Conservation (phyloP, 2,888 invertebrate species). For the Troides helena region DNA sequence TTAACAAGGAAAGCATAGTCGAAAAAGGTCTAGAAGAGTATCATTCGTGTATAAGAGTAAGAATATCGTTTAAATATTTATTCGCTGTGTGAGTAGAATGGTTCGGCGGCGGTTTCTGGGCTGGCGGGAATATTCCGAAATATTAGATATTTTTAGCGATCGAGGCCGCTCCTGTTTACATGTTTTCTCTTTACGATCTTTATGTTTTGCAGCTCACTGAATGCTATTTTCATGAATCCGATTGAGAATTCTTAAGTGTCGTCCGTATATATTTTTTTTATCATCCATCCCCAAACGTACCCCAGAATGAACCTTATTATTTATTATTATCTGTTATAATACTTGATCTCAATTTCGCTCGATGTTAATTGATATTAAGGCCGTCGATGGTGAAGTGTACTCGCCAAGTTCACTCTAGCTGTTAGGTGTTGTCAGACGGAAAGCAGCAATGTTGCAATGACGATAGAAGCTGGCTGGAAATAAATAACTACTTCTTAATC, state of each 20-base stretch:
- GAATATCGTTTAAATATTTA: slow-evolving; percentile 48
- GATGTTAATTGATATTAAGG: too few relatives aligned
- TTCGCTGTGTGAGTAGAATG: slow-evolving; percentile 40
- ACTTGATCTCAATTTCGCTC: too few relatives aligned
- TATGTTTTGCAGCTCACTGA: slow-evolving; percentile 48
- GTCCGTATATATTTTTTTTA: slow-evolving; percentile 9
- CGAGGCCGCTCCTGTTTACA: slow-evolving; percentile 75
- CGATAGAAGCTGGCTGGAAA: too few relatives aligned
- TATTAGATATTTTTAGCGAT: slow-evolving; percentile 64
- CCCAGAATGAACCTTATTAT: background rate
- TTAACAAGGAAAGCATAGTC: background rate
- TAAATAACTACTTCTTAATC: too few relatives aligned
- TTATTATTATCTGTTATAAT: background rate
- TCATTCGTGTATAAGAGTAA: background rate
- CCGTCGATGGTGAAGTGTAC: too few relatives aligned
- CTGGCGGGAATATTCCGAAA: slow-evolving; percentile 66
- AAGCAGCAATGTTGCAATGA: too few relatives aligned
- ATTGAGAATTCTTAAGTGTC: slow-evolving; percentile 31
- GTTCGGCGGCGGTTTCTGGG: slow-evolving; percentile 40
- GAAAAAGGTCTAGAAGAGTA: slow-evolving; percentile 28
- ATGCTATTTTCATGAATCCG: slow-evolving; percentile 33
- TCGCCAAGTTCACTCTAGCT: too few relatives aligned
- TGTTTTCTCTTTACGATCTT: slow-evolving; percentile 60
- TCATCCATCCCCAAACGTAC: background rate
- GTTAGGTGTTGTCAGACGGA: too few relatives aligned